phyloP scores from a whole-genome alignment of 2,797 vertebrate genomes.

The Platyrinchus mystaceus region DNA sequence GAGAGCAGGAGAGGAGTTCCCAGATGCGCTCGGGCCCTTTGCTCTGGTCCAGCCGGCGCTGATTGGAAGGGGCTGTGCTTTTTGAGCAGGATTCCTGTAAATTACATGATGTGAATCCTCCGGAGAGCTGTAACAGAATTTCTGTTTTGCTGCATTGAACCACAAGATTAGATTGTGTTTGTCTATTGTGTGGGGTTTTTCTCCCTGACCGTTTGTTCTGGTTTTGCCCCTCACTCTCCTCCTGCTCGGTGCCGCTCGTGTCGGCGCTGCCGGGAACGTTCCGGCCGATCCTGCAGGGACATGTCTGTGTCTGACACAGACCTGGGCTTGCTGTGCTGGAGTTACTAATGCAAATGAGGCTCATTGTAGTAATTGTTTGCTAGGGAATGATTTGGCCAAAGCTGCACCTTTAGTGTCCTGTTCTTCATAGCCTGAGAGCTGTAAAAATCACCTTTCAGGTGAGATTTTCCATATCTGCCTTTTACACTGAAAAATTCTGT shows the following conservation, averaged over 20 bases:
- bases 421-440: neutral
- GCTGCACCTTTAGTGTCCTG: neutral
- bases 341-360: neutral
- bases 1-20: neutral
- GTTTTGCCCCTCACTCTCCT: slow-evolving; percentile 26
- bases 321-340: neutral
- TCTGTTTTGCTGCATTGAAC: slow-evolving; percentile 52
- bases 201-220: slow-evolving; percentile 11
- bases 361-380: neutral
- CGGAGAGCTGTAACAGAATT: slow-evolving; percentile 35
- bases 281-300: slow-evolving; percentile 6
- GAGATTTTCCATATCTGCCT: neutral
- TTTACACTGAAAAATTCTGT: neutral
- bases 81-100: slow-evolving; percentile 67
- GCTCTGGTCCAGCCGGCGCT: neutral
- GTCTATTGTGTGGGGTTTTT: neutral
- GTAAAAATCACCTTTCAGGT: slow-evolving; percentile 12
- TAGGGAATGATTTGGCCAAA: neutral
- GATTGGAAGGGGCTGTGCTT: slow-evolving; percentile 54
- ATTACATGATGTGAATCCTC: slow-evolving; percentile 46
- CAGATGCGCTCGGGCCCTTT: neutral
- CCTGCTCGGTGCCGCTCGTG: neutral
- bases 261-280: neutral
- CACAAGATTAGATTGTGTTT: slow-evolving; percentile 52
- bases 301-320: neutral